Conservation (phyloP, 2,797 vertebrate genomes). For the Gephyroberyx darwinii region DNA sequence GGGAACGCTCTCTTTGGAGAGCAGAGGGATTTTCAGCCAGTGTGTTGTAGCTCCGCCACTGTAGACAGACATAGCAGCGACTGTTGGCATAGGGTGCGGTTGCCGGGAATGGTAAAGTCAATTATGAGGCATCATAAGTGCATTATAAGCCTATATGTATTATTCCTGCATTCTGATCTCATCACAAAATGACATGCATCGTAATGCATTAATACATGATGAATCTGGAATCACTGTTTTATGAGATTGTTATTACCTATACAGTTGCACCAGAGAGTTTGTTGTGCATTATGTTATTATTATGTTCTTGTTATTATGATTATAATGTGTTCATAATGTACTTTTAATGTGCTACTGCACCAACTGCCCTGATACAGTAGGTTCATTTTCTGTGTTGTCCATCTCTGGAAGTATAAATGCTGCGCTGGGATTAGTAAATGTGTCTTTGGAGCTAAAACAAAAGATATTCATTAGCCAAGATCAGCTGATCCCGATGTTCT, state of each 20-base stretch:
- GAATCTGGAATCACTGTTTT: slow-evolving; percentile 23
- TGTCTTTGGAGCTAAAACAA: no score
- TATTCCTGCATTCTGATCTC: slow-evolving; percentile 45
- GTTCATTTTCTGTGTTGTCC: no score
- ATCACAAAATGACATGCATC: slow-evolving; percentile 35
- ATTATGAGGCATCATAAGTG: slow-evolving; percentile 27
- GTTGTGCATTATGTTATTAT: no score
- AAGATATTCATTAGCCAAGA: no score
- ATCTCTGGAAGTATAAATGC: no score
- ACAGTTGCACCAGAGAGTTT: neutral
- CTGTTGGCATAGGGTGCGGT: slow-evolving; percentile 43
- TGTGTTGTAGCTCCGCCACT: slow-evolving; percentile 59
- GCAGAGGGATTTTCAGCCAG: slow-evolving; percentile 72
- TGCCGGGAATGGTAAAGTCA: slow-evolving; percentile 57
- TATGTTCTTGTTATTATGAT: no score
- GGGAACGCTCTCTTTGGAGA: slow-evolving; percentile 75
- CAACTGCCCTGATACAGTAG: no score
- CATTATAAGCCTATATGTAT: slow-evolving; percentile 14
- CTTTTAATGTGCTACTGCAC: no score
- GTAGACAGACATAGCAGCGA: slow-evolving; percentile 55
- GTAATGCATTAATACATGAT: slow-evolving; percentile 41
- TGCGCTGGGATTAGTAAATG: no score
- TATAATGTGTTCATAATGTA: no score
- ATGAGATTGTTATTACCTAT: neutral
- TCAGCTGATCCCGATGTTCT: no score